A percentile compares a stretch with the other conserved stretches of the same genome.
These are phyloP conservation scores for Aporophyla nigra DNA, from an alignment of 2,888 invertebrate genomes.

Conservation along the genomic window DNA sequence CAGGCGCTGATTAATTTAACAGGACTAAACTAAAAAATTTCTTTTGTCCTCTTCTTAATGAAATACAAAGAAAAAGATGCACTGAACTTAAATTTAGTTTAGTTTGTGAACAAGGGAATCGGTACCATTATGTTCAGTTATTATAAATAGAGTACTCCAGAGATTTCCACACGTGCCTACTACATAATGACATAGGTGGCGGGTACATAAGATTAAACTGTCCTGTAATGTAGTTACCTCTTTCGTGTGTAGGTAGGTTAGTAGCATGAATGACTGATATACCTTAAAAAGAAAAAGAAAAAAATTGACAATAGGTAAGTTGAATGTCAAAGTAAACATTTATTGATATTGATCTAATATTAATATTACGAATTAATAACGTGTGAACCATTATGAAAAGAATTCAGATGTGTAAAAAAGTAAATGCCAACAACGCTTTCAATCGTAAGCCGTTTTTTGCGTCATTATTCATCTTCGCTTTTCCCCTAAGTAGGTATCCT, in stretches of 20 bases:
- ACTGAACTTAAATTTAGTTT: too few species aligned
- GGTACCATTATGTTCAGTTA: too few species aligned
- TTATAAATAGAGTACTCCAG: background rate
- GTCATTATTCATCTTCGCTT: background rate
- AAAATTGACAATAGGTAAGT: conserved; percentile 55
- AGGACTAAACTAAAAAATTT: too few species aligned
- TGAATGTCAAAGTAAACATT: conserved; percentile 47
- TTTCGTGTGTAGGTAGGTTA: background rate
- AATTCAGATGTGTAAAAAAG: conserved; percentile 63
- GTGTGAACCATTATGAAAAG: conserved; percentile 66
- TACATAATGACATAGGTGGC: background rate
- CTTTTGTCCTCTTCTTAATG: too few species aligned
- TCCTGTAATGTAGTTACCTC: background rate
- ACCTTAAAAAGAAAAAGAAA: conserved; percentile 27
- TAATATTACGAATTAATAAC: conserved; percentile 7
- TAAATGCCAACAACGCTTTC: conserved; percentile 67
- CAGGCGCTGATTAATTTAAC: too few species aligned
- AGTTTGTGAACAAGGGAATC: too few species aligned
- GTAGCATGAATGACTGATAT: background rate
- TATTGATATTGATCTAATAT: conserved; percentile 27
- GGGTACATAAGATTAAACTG: too few species aligned
- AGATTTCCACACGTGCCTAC: background rate
- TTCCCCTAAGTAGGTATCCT: background rate
- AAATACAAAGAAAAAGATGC: too few species aligned
- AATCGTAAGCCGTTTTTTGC: conserved; percentile 64